Conservation (phyloP, 2,113 vertebrate genomes). For the Tylochromis polylepis region DNA sequence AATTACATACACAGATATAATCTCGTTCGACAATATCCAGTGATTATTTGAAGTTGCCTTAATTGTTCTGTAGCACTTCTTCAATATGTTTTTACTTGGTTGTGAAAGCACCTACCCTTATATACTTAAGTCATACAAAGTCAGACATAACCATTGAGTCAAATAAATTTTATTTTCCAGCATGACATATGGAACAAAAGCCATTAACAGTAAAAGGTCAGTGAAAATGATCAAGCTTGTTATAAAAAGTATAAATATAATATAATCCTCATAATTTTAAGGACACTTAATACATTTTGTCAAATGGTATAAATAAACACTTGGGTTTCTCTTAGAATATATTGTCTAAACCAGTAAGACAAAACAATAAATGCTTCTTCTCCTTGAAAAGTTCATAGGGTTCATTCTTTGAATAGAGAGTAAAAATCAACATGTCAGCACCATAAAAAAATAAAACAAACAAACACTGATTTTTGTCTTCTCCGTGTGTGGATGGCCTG, state of each 20-base stretch:
- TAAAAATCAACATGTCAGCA: constrained; percentile 53
- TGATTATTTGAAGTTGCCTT: background rate
- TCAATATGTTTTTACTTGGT: background rate
- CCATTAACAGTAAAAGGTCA: constrained; percentile 54
- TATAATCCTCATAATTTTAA: constrained; percentile 62
- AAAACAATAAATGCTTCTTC: constrained; percentile 63
- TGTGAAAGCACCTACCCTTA: rapidly evolving
- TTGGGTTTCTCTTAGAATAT: constrained; percentile 52
- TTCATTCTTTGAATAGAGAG: constrained; percentile 39
- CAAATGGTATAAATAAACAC: constrained; percentile 66
- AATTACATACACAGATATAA: background rate
- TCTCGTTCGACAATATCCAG: rapidly evolving
- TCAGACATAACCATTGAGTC: background rate
- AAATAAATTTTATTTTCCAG: constrained; percentile 66
- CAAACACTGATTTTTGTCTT: constrained; percentile 24
- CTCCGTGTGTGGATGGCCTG: constrained; percentile 8
- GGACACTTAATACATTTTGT: constrained; percentile 62
- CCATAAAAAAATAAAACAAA: constrained; percentile 25
- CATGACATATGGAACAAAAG: constrained; percentile 56
- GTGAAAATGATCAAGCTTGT: constrained; percentile 65
- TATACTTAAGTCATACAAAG: background rate
- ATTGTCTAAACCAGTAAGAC: constrained; percentile 76
- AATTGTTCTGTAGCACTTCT: background rate
- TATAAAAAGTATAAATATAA: constrained; percentile 78
- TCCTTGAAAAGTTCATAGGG: constrained; percentile 48